These are phyloP conservation scores for Drosophila fulvimacula DNA, from an alignment of 2,888 invertebrate species.

Conservation along the genomic window DNA sequence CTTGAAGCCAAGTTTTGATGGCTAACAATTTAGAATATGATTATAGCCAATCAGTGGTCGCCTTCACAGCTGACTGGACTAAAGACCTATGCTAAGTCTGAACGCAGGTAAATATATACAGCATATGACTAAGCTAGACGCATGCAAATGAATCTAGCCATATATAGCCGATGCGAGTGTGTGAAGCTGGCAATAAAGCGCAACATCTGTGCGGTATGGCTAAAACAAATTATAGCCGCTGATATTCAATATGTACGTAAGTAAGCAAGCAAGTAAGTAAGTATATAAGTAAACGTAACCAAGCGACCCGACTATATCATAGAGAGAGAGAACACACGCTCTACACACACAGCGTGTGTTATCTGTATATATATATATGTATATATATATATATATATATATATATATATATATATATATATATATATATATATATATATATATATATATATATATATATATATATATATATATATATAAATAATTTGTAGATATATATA, in stretches of 20 bases:
- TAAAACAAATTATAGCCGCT: slow-evolving; percentile 46
- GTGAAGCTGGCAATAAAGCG: slow-evolving; percentile 31
- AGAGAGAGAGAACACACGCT: slow-evolving; percentile 13
- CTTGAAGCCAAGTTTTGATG: background rate
- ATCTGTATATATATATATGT: background rate
- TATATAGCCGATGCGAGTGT: slow-evolving; percentile 47
- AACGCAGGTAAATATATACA: slow-evolving; percentile 1
- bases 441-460: slow-evolving; percentile 1
- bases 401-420: slow-evolving; percentile 1
- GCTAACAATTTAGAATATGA: background rate
- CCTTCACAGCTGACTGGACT: slow-evolving; percentile 45
- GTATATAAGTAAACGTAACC: slow-evolving; percentile 32
- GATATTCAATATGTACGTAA: slow-evolving; percentile 42
- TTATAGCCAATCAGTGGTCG: slow-evolving; percentile 6
- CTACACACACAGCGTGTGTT: slow-evolving; percentile 24
- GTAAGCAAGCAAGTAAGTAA: slow-evolving; percentile 11
- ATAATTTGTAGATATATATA: background rate
- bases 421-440: background rate
- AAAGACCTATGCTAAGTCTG: slow-evolving; percentile 21
- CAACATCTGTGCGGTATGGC: slow-evolving; percentile 62
- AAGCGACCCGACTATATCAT: slow-evolving; percentile 38
- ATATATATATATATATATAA: background rate
- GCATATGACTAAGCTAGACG: slow-evolving; percentile 55
- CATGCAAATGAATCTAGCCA: slow-evolving; percentile 65
- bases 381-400: background rate